Conservation (phyloP, 2,113 vertebrate species). For the Cyphomyrus plagiostoma region DNA sequence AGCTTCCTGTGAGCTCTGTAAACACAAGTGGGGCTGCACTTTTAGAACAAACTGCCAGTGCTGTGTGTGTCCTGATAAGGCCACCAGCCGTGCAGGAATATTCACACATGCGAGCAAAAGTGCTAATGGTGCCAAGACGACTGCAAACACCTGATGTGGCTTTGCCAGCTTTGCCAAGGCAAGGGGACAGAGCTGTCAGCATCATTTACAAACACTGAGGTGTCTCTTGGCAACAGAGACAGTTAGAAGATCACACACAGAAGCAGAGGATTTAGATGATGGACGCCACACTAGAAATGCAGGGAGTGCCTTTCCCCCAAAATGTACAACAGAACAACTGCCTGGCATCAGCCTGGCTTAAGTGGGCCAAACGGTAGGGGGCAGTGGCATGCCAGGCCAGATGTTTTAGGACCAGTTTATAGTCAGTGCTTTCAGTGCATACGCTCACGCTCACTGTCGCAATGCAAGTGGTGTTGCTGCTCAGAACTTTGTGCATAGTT, state of each 20-base stretch:
- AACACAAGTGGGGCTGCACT: background rate
- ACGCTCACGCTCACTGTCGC: background rate
- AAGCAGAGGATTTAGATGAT: too few relatives aligned
- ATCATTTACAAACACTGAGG: slow-evolving; percentile 42
- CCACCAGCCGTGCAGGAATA: background rate
- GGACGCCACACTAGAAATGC: background rate
- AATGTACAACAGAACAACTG: slow-evolving; percentile 20
- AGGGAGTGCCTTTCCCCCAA: background rate
- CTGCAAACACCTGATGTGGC: background rate
- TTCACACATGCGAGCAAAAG: background rate
- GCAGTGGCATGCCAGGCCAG: background rate
- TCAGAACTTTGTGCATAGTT: background rate
- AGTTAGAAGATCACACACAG: too few relatives aligned
- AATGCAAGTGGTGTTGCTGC: background rate
- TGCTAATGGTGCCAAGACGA: background rate
- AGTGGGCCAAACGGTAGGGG: background rate
- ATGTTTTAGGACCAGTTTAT: background rate
- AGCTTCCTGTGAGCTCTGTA: background rate
- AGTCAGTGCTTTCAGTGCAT: background rate
- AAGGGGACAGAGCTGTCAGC: slow-evolving; percentile 6
- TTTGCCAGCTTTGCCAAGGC: slow-evolving; percentile 22
- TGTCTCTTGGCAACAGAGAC: slow-evolving; percentile 45
- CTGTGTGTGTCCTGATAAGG: background rate
- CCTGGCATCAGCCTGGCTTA: background rate
- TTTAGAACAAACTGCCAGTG: background rate